Evolutionary conservation across 2,797 vertebrate genomes (phyloP).

Genomic region (Chiloscyllium punctatum): DNA sequence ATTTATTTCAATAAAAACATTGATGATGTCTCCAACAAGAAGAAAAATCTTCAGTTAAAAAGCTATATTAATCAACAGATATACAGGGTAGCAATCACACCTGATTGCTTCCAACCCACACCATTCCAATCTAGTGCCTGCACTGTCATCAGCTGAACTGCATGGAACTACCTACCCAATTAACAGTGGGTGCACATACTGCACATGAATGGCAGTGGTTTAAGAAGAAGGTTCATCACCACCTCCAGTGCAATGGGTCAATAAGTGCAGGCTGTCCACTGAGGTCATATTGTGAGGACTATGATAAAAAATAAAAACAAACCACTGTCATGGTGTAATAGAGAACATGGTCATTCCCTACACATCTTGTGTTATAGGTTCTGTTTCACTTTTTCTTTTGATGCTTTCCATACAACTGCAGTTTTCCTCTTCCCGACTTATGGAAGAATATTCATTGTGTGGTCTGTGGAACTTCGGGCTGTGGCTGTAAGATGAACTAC

Average conservation of each 20-base stretch:
- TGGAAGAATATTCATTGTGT: neutral
- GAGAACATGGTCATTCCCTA: neutral
- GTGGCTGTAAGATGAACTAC: neutral
- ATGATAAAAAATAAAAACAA: neutral
- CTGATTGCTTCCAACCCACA: neutral
- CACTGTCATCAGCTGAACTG: neutral
- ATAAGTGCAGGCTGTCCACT: neutral
- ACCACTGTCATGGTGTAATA: neutral
- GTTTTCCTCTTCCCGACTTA: neutral
- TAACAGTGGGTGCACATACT: neutral
- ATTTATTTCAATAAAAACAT: neutral
- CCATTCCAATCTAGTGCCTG: neutral
- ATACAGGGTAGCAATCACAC: neutral
- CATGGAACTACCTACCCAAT: neutral
- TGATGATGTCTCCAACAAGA: neutral
- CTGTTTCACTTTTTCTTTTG: neutral
- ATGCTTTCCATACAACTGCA: neutral
- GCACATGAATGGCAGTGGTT: neutral
- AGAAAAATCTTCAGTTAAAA: neutral
- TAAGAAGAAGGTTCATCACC: neutral
- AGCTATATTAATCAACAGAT: neutral
- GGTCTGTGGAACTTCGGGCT: neutral
- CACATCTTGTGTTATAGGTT: neutral
- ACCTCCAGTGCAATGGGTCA: neutral
- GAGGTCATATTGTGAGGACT: neutral